Evolutionary conservation across 2,888 invertebrate species (phyloP), one percentile per base, ranked within the genome.

Genomic region (Drosophila prolongata): DNA sequence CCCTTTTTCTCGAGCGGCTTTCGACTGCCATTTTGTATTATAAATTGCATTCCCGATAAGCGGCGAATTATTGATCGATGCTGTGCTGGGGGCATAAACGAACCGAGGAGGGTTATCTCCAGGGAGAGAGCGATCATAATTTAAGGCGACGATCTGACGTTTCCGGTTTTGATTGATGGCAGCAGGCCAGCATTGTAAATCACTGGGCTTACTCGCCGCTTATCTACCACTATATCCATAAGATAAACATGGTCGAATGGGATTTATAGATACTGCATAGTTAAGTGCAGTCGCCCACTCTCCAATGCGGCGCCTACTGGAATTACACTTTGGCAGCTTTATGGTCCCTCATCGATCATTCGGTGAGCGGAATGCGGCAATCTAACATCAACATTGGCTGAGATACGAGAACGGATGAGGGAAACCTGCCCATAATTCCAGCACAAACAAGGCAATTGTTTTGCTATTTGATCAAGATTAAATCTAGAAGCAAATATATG

Each of bases 11-110:
- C 78, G 77, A 70, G 57, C 72, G 70, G 68, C 73, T 80, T 73
- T 79, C 82, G 79, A 59, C 86, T 83, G 83, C 79, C 82, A 87
- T 87, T 82, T 88, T 88, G 82, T 84, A 84, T 86, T 84, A 88
- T 88, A 88, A 88, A 86, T 88, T 87, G 88, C 75, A 65, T 68
- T 76, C 64, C 74, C 77, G 87, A 86, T 86, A 86, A 86, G 86
- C 84, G 75, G 59, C 83, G 79, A 86, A 62, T 77, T 80, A 86
- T 80, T 78, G 68, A 73, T 72, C 49, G 56, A 37, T 49, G 64
- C 52, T 46, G 58, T 49, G 64, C 52, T 50, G 58, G 52, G 69
- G 62, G 50, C 53, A 43, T 1, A 47, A 42, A 46, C 38, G 46
- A 14, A 34, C 14, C 47, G n/a, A 35, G 30, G 35, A 35, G 58